Evolutionary conservation across 1,140 invertebrate species (phyloP), one percentile per base, ranked within the genome.

Genomic region (Myzus persicae): DNA sequence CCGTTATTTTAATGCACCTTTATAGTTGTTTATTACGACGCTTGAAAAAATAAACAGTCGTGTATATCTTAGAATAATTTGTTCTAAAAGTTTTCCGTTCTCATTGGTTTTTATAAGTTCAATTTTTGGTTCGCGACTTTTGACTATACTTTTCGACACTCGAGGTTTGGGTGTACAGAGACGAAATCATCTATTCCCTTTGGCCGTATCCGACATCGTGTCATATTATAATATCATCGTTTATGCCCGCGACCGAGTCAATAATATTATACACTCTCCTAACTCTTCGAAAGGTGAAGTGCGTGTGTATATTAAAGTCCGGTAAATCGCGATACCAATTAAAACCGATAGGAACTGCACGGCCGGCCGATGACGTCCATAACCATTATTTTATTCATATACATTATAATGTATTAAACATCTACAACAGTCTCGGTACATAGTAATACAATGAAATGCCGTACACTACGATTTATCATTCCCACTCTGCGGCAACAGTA

Each of bases 321-420:
- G 59, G 59, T n/a, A 76, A 76, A 76, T n/a, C 59, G 59, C 59
- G 31, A 76, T 76, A 76, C 59, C 59, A 76, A 76, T 76, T 76
- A 76, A 76, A 76, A 76, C 59, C 31, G 14, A 76, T 67, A 76
- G 59, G n/a, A n/a, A 76, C 11, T 2, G 4, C 6, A n/a, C 31
- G 14, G 31, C 11, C 59, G 14, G 59, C 18, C 31, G n/a, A 31
- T 18, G 31, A 67, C 59, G 59, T n/a, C n/a, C 59, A 67, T 51
- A 76, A 76, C 31, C 59, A 76, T 76, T 76, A 76, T 76, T 76
- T 76, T 76, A 76, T 76, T 76, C 59, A 76, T 76, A 76, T 14
- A n/a, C 14, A 67, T 67, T 76, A n/a, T 76, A 76, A 76, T 76
- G 59, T 76, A 76, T 76, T n/a, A 76, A 9, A 54, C 31, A n/a